Percentiles rank a stretch among this genome's conserved stretches.
Conservation (phyloP, 2,113 vertebrate species). For the Syngnathus scovelli region DNA sequence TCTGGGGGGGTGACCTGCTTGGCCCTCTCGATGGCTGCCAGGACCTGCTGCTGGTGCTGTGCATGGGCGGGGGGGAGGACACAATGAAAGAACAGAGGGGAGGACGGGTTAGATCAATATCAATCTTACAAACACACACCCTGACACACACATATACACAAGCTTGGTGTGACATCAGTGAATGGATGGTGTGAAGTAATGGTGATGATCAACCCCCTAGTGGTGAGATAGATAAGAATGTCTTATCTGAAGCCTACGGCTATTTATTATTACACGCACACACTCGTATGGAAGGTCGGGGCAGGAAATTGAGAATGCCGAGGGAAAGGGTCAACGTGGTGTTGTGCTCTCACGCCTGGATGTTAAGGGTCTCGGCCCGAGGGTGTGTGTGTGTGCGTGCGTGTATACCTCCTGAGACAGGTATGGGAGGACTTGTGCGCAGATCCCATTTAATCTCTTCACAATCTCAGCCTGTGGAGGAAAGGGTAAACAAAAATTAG, state of each 20-base stretch:
- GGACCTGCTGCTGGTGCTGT: slow-evolving; percentile 97
- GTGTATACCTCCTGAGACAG: slow-evolving; percentile 91
- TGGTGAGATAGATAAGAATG: slow-evolving; percentile 65
- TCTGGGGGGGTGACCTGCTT: slow-evolving; percentile 97
- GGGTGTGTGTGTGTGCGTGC: slow-evolving; percentile 21
- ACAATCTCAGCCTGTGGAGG: slow-evolving; percentile 89
- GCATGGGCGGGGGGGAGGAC: slow-evolving; percentile 11
- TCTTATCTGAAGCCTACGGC: slow-evolving; percentile 66
- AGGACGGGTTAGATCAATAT: slow-evolving; percentile 63
- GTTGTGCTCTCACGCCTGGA: slow-evolving; percentile 57
- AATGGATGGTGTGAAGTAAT: slow-evolving; percentile 56
- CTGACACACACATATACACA: slow-evolving; percentile 10
- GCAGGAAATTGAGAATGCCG: slow-evolving; percentile 24
- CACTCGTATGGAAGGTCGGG: slow-evolving; percentile 16
- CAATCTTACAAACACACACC: slow-evolving; percentile 45
- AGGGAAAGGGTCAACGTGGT: slow-evolving; percentile 47
- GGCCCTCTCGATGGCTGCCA: slow-evolving; percentile 94
- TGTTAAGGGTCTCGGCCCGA: slow-evolving; percentile 38
- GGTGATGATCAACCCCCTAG: slow-evolving; percentile 60
- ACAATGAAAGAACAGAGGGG: slow-evolving; percentile 51
- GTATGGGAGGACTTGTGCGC: slow-evolving; percentile 95
- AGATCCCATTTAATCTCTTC: slow-evolving; percentile 96
- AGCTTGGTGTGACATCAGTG: slow-evolving; percentile 34
- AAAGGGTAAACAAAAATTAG: background rate
- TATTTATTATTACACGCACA: slow-evolving; percentile 53